Percentiles rank a stretch among this genome's conserved stretches.
Conservation (phyloP, 2,797 vertebrate genomes). For the Phoxinus dragarum region DNA sequence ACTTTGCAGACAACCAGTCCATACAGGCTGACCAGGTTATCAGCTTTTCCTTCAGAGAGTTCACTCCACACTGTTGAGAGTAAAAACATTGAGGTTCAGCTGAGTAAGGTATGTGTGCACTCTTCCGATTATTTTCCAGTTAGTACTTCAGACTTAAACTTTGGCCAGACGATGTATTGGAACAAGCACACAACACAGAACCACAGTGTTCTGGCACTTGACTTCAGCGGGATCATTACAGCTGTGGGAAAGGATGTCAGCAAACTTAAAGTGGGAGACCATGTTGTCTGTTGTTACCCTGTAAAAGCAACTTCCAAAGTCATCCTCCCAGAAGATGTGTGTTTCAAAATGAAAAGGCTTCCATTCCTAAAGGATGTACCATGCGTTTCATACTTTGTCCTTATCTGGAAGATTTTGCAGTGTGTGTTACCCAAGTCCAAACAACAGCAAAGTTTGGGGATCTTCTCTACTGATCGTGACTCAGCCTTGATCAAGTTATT, state of each 20-base stretch:
- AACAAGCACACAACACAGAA: conserved; percentile 73
- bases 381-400: conserved; percentile 83
- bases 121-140: conserved; percentile 88
- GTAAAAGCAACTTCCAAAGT: conserved; percentile 73
- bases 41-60: conserved; percentile 66
- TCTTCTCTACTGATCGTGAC: conserved; percentile 70
- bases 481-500: conserved; percentile 75
- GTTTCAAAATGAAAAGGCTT: conserved; percentile 76
- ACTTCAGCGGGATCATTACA: conserved; percentile 82
- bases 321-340: conserved; percentile 77
- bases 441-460: conserved; percentile 66
- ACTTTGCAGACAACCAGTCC: conserved; percentile 81
- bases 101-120: conserved; percentile 83
- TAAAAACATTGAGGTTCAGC: conserved; percentile 77
- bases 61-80: conserved; percentile 48
- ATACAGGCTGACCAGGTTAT: conserved; percentile 72
- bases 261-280: conserved; percentile 82
- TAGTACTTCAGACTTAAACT: conserved; percentile 76
- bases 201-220: conserved; percentile 81
- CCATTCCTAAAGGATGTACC: conserved; percentile 78
- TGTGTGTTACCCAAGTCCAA: conserved; percentile 68
- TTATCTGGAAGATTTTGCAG: conserved; percentile 85
- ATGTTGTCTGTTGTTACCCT: conserved; percentile 83
- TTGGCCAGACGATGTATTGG: conserved; percentile 84
- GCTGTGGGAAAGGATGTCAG: conserved; percentile 76